A percentile compares a stretch with the other conserved stretches of the same genome.
Evolutionary conservation across 1,140 invertebrate species (phyloP).

Genomic region (Sipha flava): DNA sequence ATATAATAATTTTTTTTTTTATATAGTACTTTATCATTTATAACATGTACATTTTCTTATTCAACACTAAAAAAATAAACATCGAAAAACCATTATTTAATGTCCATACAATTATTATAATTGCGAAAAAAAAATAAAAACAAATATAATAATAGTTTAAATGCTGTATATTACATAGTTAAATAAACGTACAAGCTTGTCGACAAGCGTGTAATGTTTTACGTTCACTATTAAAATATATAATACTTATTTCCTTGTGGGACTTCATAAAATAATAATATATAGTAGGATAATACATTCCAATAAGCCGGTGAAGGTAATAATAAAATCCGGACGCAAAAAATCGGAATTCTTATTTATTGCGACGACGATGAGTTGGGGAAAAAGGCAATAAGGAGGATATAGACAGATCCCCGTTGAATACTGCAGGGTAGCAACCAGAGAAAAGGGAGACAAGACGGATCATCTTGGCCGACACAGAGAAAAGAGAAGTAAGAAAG

Average conservation of each 20-base stretch:
- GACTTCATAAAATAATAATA: constrained; percentile 27
- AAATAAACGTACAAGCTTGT: not conserved
- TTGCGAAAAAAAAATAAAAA: too few relatives aligned
- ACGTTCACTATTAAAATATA: not conserved
- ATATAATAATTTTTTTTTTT: too few relatives aligned
- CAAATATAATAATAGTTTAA: too few relatives aligned
- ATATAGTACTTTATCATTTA: too few relatives aligned
- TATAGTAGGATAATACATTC: not conserved
- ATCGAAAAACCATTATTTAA: too few relatives aligned
- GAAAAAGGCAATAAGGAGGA: constrained; percentile 28
- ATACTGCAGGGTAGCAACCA: not conserved
- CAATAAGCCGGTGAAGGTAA: constrained; percentile 8
- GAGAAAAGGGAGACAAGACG: constrained; percentile 10
- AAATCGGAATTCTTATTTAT: constrained; percentile 23
- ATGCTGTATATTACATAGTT: too few relatives aligned
- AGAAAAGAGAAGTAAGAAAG: constrained; percentile 11
- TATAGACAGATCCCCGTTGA: constrained; percentile 23
- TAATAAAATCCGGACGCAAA: constrained; percentile 9
- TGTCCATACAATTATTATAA: too few relatives aligned
- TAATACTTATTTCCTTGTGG: constrained; percentile 9
- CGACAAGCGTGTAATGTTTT: not conserved
- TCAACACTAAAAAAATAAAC: too few relatives aligned
- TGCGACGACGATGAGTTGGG: constrained; percentile 31
- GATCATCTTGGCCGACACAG: constrained; percentile 19
- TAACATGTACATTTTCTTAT: too few relatives aligned